These are phyloP conservation scores for Gari tellinella DNA, from an alignment of 2,888 invertebrate genomes.

Conservation along the genomic window DNA sequence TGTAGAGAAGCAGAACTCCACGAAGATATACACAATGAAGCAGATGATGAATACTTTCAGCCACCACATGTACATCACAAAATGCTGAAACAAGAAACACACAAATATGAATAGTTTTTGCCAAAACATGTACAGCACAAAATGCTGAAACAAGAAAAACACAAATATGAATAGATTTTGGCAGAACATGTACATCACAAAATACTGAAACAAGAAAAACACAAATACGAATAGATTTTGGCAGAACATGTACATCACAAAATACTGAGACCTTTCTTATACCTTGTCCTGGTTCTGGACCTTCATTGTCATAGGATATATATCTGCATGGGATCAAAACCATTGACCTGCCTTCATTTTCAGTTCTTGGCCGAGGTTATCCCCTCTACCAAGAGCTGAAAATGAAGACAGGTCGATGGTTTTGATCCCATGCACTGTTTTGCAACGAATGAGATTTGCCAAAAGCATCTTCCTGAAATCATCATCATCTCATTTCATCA, in stretches of 20 bases:
- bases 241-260: slow-evolving; percentile 79
- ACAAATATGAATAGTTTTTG: slow-evolving; percentile 77
- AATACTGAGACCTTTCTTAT: slow-evolving; percentile 81
- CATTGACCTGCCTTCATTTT: no score
- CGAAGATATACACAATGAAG: slow-evolving; percentile 78
- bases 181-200: slow-evolving; percentile 79
- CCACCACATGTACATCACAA: slow-evolving; percentile 79
- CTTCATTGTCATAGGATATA: no score
- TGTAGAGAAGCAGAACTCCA: slow-evolving; percentile 80
- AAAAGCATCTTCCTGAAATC: no score
- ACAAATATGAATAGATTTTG: slow-evolving; percentile 77
- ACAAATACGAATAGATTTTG: slow-evolving; percentile 77
- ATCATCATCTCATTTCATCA: no score
- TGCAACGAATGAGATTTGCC: no score
- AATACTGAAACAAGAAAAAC: slow-evolving; percentile 73
- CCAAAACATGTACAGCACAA: slow-evolving; percentile 79
- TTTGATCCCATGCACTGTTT: no score
- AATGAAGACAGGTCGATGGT: no score
- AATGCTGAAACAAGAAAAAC: slow-evolving; percentile 73
- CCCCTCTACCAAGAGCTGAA: no score
- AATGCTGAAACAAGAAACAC: slow-evolving; percentile 73
- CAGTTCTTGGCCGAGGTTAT: no score
- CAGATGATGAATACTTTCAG: slow-evolving; percentile 74
- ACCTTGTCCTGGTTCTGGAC: no score
- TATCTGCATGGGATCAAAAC: no score